Evolutionary conservation across 2,113 vertebrate genomes (phyloP), one percentile per base, ranked within the genome.

Genomic region (Salvator merianae): DNA sequence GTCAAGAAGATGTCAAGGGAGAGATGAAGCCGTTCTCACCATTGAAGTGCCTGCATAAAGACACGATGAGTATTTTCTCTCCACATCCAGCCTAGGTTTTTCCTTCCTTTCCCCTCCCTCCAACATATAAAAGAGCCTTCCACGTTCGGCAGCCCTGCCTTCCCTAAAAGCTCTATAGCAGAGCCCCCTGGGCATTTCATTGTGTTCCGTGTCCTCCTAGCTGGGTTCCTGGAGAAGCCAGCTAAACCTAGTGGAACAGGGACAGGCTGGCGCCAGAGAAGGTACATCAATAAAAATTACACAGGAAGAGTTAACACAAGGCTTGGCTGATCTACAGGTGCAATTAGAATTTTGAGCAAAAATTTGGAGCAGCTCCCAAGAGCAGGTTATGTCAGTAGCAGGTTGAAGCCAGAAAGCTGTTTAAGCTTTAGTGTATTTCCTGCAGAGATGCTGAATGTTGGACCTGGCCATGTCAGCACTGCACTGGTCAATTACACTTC

Each of bases 301-400:
- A 76, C 22, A 63, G 66, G 80, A 1, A 5, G 77, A 36, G 63
- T 83, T 76, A 84, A 55, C 74, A 76, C n/a, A 76, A 82, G 22
- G 34, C 62, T 87, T 62, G 63, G 83, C 87, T 72, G 34, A 86
- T 71, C 3, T n/a, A 43, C 81, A 84, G 55, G 47, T 30, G 73
- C 82, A 84, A 77, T 71, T 68, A 87, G 81, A 1, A 0, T 43
- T 79, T 80, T 69, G 55, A 86, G 84, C 47, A 73, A 83, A 85
- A 83, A 74, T 13, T 65, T 86, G 85, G 80, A 82, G 43, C 75
- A 77, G 77, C 38, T 86, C 40, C 85, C 75, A 87, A 83, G 40
- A 32, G 59, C 80, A 66, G 55, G 55, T 20, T 72, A 72, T 40
- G 80, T 78, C 34, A 73, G 47, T 78, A 28, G 22, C 53, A 36